phyloP scores from a whole-genome alignment of 1,140 invertebrate species.

The Danaus plexippus region DNA sequence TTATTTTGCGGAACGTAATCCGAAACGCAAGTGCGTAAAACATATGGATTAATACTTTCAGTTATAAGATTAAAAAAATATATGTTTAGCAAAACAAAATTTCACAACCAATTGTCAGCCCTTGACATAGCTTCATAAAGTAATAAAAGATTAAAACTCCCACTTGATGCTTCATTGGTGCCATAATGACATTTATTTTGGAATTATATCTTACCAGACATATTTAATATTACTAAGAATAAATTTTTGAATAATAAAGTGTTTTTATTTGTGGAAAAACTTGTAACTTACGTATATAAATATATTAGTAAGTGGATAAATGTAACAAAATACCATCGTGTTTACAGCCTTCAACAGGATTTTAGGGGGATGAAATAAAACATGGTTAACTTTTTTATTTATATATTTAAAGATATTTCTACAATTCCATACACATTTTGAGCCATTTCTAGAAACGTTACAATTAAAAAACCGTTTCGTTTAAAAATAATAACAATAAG shows the following conservation, averaged over 20 bases:
- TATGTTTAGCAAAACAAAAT: no score
- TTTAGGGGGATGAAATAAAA: constrained; percentile 14
- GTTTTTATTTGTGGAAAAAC: constrained; percentile 8
- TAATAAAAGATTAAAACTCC: no score
- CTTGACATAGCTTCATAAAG: no score
- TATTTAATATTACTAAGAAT: background rate
- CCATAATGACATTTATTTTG: no score
- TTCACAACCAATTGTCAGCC: no score
- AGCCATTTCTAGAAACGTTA: constrained; percentile 27
- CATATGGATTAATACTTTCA: no score
- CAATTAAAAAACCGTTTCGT: constrained; percentile 31
- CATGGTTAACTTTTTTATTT: constrained; percentile 33
- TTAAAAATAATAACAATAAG: no score
- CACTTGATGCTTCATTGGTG: no score
- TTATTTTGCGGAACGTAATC: no score
- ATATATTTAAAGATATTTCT: constrained; percentile 57
- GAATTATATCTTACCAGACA: no score
- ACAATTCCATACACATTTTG: constrained; percentile 43
- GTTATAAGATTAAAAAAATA: no score
- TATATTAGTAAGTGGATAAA: background rate
- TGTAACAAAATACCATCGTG: background rate
- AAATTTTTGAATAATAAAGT: constrained; percentile 3
- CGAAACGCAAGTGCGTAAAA: no score
- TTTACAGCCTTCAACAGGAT: background rate
- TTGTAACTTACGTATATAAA: constrained; percentile 11